phyloP scores from a whole-genome alignment of 2,888 invertebrate genomes.

The Didymodactylos carnosus region DNA sequence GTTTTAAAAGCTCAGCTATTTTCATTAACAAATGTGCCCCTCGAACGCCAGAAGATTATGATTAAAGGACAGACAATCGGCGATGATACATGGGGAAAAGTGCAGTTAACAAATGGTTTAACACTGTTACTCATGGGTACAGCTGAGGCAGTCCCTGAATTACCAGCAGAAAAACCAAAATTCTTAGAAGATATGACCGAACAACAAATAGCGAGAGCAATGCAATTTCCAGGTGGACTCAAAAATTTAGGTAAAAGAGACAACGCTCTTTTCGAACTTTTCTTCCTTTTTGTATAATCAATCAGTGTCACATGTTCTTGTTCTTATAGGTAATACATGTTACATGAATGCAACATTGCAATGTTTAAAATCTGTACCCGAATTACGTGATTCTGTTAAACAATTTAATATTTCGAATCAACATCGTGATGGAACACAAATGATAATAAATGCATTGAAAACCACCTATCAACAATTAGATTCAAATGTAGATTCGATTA shows the following conservation, averaged over 20 bases:
- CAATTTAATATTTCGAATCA: background rate
- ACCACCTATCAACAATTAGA: slow-evolving; percentile 46
- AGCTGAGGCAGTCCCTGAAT: slow-evolving; percentile 65
- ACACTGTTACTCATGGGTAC: slow-evolving; percentile 79
- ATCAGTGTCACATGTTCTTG: too few species aligned
- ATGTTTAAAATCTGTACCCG: slow-evolving; percentile 83
- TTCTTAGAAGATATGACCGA: slow-evolving; percentile 93
- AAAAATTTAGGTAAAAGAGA: too few species aligned
- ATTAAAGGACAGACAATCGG: slow-evolving; percentile 49
- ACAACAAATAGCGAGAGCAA: slow-evolving; percentile 60
- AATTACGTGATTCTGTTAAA: slow-evolving; percentile 41
- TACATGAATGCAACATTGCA: slow-evolving; percentile 95
- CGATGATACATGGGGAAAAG: slow-evolving; percentile 61
- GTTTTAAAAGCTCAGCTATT: slow-evolving; percentile 89
- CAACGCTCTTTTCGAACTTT: too few species aligned
- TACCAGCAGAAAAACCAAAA: slow-evolving; percentile 45
- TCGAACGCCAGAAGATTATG: slow-evolving; percentile 90
- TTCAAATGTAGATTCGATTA: slow-evolving; percentile 44
- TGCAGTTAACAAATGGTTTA: slow-evolving; percentile 64
- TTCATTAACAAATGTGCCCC: slow-evolving; percentile 81
- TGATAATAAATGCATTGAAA: slow-evolving; percentile 1
- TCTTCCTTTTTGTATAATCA: too few species aligned
- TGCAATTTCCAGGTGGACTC: slow-evolving; percentile 45
- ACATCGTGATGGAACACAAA: background rate
- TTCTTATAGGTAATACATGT: slow-evolving; percentile 80